phyloP scores from a whole-genome alignment of 1,140 invertebrate species.

The Bactericera cockerelli region DNA sequence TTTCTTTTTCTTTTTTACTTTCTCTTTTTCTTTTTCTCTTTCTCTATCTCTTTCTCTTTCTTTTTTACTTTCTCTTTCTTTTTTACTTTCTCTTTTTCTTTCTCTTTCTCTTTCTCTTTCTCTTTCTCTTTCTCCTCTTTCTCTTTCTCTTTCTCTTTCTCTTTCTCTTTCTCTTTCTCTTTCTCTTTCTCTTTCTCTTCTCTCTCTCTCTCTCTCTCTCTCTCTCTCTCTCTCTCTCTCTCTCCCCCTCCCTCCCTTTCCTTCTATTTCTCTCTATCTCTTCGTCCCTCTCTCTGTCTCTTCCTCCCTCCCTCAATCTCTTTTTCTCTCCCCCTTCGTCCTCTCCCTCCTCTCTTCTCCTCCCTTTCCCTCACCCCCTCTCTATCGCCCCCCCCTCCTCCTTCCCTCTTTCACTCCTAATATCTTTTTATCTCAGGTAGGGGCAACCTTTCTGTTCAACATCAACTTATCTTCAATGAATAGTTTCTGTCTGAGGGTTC shows the following conservation, averaged over 20 bases:
- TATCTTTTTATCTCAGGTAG: too few species aligned
- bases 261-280: too few species aligned
- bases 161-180: neutral
- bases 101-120: neutral
- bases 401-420: too few species aligned
- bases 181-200: neutral
- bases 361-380: too few species aligned
- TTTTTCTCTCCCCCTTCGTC: too few species aligned
- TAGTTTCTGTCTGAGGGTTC: too few species aligned
- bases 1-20: neutral
- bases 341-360: conserved; percentile 19
- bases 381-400: too few species aligned
- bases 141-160: neutral
- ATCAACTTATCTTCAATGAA: too few species aligned
- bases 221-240: conserved; percentile 20
- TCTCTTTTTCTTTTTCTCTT: neutral
- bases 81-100: conserved; percentile 10
- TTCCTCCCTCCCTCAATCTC: too few species aligned
- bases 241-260: conserved; percentile 12
- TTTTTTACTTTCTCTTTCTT: neutral
- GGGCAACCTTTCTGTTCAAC: too few species aligned
- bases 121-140: conserved; percentile 12
- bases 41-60: neutral
- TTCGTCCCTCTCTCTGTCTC: conserved; percentile 20
- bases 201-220: conserved; percentile 16